Evolutionary conservation across 2,888 invertebrate genomes (phyloP).

Genomic region (Epinotia demarniana): DNA sequence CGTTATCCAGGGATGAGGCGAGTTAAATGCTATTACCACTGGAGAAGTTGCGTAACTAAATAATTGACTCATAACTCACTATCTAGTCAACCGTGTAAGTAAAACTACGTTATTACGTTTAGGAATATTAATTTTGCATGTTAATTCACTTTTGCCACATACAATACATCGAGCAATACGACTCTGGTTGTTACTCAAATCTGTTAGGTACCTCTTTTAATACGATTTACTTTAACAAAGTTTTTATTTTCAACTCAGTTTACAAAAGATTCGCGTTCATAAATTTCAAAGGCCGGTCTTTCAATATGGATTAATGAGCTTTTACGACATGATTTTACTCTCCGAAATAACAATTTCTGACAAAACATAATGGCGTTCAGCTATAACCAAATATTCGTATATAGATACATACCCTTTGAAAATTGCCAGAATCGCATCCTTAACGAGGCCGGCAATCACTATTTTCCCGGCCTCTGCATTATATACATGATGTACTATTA

Average conservation of each 20-base stretch:
- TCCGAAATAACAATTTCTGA: background rate
- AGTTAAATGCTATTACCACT: background rate
- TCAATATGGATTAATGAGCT: conserved; percentile 17
- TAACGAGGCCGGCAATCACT: too few species aligned
- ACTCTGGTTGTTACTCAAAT: background rate
- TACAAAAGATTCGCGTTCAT: conserved; percentile 18
- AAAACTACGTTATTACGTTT: background rate
- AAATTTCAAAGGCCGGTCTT: conserved; percentile 15
- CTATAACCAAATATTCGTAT: too few species aligned
- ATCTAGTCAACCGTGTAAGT: background rate
- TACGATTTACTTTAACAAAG: conserved; percentile 8
- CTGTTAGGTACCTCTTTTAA: background rate
- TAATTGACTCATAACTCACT: background rate
- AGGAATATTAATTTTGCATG: background rate
- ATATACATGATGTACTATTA: too few species aligned
- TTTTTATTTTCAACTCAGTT: conserved; percentile 14
- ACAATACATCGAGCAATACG: background rate
- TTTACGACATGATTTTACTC: conserved; percentile 12
- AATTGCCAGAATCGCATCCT: too few species aligned
- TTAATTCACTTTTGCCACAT: background rate
- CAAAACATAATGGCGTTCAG: too few species aligned
- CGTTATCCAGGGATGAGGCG: background rate
- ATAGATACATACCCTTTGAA: too few species aligned
- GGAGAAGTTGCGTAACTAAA: background rate
- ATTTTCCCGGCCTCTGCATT: too few species aligned